Base-by-base conservation (phyloP, 2,797 vertebrate species). In the Acridotheres tristis region DNA sequence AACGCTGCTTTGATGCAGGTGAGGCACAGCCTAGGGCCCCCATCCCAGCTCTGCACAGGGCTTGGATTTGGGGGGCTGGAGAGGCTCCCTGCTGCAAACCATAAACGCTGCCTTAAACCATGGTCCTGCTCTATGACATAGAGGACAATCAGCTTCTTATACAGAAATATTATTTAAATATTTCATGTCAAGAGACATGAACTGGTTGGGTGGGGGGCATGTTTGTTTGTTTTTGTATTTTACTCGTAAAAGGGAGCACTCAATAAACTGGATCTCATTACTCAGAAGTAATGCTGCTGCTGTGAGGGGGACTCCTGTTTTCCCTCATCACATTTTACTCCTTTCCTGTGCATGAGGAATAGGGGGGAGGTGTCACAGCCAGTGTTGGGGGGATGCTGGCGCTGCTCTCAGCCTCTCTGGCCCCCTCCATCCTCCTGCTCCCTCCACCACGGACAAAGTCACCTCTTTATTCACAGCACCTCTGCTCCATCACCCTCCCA, bases 81-180 rank as follows among this genome's bases (percentile, higher is more conserved):
- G 29, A 45, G 5, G 55, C 40, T 69, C 26, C 50, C 62, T 83
- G 55, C 63, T 76, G 76, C 36, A 65, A 87, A 82, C 79, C 68
- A 88, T 85, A 50, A 77, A 85, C 36, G 91, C 96, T 96, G 96
- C 97, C 96, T 97, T 97, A 97, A 96, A 82, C 71, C 67, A 40
- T 11, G 34, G 63, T 93, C 78, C 67, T 67, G 68, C 61, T 86
- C 42, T 76, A 18, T 29, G 38, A 40, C 34, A 22, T 5, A 57
- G 75, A 87, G 85, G 96, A 97, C 95, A 94, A 89, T 95, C 92
- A 71, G 81, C 81, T 91, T 63, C 68, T 88, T 87, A 4, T 10
- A 55, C 27, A 90, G 88, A 66, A 79, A 93, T 55, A 85, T 91
- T 89, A 92, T 94, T 96, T 93, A 95, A 92, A 42, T 90, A 68